Evolutionary conservation across 2,888 invertebrate genomes (phyloP), one percentile per base, ranked within the genome.

Genomic region (Clistopyga incitator): DNA sequence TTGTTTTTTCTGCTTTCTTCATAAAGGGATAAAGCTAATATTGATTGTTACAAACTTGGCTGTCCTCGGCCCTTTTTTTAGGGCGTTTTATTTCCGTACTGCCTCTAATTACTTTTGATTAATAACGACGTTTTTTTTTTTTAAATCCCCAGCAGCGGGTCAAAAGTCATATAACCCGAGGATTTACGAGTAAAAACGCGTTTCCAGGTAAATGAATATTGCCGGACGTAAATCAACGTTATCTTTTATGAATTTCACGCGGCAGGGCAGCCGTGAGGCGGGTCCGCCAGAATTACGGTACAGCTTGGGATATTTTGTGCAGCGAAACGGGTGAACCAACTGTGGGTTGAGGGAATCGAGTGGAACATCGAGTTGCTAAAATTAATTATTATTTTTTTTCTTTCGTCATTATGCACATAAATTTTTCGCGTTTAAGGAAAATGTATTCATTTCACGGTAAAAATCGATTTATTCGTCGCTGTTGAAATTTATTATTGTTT

Each of bases 171-270:
- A 71, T 23, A 67, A 78, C 81, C 64, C 45, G 18, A 78, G 76
- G 84, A 84, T 84, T 81, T 84, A 84, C 65, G 78, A 59, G 23
- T 67, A n/a, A 67, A 75, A 71, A 78, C 70, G 52, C 59, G 29
- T 29, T 68, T 67, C 78, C 77, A 75, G 85, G 84, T 85, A 85
- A 85, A 87, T 85, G 84, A 87, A 85, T 85, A 85, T 87, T 84
- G 84, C 82, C 64, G 81, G 65, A 72, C 84, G 82, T 87, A 87
- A 86, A 86, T 87, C 86, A 87, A 80, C 77, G 86, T 86, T 86
- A 87, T 86, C 84, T 86, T 84, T 84, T 78, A 86, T 84, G 84
- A 87, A 86, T 87, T 87, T 86, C 84, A 81, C 68, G 56, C 59
- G 72, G 84, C 81, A 52, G 61, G 67, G 76, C 65, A 23, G 38